These are phyloP conservation scores for Ecliptopera silaceata DNA, from an alignment of 2,888 invertebrate genomes.

Conservation along the genomic window DNA sequence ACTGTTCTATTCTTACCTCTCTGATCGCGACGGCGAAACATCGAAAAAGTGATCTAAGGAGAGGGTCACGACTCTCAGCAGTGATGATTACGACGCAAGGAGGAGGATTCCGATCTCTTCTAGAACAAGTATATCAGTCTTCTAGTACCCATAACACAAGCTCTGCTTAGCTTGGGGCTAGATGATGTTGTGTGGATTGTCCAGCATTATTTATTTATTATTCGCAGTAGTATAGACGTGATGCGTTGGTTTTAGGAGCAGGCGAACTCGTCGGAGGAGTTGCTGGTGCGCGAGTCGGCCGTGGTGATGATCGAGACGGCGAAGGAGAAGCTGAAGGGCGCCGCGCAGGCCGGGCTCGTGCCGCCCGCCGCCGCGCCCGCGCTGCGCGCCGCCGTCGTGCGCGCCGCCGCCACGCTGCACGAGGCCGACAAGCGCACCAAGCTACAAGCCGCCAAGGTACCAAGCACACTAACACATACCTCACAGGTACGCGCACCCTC, in stretches of 20 bases:
- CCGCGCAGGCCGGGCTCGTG: constrained; percentile 87
- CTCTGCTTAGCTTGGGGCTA: no score
- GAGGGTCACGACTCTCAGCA: no score
- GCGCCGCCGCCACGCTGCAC: constrained; percentile 89
- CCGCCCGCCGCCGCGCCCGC: constrained; percentile 85
- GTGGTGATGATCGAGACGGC: constrained; percentile 92
- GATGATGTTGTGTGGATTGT: no score
- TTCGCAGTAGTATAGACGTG: neutral
- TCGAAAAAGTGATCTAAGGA: no score
- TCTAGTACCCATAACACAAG: no score
- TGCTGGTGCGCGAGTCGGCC: constrained; percentile 88
- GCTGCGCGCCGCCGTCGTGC: constrained; percentile 88
- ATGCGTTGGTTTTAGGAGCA: constrained; percentile 55
- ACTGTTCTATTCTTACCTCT: no score
- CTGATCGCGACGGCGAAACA: no score
- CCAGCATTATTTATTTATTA: neutral
- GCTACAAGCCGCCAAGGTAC: constrained; percentile 20
- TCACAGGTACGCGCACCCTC: no score
- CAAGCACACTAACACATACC: no score
- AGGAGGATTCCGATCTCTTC: no score
- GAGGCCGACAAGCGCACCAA: constrained; percentile 76
- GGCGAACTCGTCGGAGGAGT: constrained; percentile 89
- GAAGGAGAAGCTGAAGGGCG: constrained; percentile 93
- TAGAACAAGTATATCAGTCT: no score
- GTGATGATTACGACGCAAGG: no score